A percentile compares a stretch with the other conserved stretches of the same genome.
Evolutionary conservation across 92 coral and sea anemone species (phyloP).

Genomic region (Muricea muricata): DNA sequence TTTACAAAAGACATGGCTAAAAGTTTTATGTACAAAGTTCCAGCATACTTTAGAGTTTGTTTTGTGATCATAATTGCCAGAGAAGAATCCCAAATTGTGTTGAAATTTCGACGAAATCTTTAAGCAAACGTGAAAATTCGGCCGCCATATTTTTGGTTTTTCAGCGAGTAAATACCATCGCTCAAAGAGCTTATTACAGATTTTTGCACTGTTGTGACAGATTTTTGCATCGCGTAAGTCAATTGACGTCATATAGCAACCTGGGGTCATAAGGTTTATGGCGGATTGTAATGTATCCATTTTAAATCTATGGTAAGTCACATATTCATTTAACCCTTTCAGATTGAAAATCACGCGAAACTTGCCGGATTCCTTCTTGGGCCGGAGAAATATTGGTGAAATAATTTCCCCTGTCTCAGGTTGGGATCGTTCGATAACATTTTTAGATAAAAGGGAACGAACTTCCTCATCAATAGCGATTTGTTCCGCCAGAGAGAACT

Average conservation of each 20-base stretch:
- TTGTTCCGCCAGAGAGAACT: constrained; percentile 47
- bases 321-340: constrained; percentile 57
- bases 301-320: constrained; percentile 65
- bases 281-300: constrained; percentile 70
- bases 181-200: too few species aligned
- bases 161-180: too few species aligned
- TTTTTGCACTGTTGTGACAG: too few species aligned
- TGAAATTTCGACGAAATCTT: too few species aligned
- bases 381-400: constrained; percentile 57
- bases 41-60: too few species aligned
- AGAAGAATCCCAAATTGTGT: too few species aligned
- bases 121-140: too few species aligned
- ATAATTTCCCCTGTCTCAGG: constrained; percentile 21
- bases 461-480: constrained; percentile 52
- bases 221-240: constrained; percentile 64
- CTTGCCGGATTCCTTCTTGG: constrained; percentile 67
- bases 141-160: too few species aligned
- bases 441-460: constrained; percentile 41
- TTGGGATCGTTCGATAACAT: constrained; percentile 34
- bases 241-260: constrained; percentile 58
- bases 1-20: too few species aligned
- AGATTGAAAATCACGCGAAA: constrained; percentile 68
- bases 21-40: too few species aligned
- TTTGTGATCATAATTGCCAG: too few species aligned
- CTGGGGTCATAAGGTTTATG: constrained; percentile 56